Evolutionary conservation across 2,888 invertebrate genomes (phyloP), one percentile per base, ranked within the genome.

Genomic region (Plemyria rubiginata): DNA sequence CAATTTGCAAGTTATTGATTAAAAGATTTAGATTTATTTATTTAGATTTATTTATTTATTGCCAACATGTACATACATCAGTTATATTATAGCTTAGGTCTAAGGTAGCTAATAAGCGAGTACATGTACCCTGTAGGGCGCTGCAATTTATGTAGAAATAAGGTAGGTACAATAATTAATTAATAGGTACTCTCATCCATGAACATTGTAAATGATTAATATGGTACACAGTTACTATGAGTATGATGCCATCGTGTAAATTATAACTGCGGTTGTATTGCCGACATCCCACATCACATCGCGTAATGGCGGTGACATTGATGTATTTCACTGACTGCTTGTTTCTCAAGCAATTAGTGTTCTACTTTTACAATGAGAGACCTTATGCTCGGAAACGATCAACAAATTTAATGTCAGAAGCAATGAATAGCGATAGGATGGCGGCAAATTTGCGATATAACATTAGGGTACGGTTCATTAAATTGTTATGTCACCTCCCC

Each of bases 401-500:
- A 15, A 15, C 8, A 43, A 43, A 43, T n/a, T n/a, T n/a, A n/a
- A 8, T 7, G n/a, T 45, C 4, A 45, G 2, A 4, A 16, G 16
- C 2, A 11, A 16, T 15, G 15, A 45, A 45, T 45, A 45, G 13
- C 13, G 41, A 15, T 15, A 4, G 45, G 8, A 45, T 4, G 45
- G 11, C 29, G 61, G 9, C 36, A 49, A 22, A 43, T 63, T 68
- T 49, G 55, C 62, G 52, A 72, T 69, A 69, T 75, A 72, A 63
- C 70, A 65, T 60, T 73, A 72, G 70, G 70, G 77, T 60, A 68
- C 70, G 71, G 63, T 75, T 79, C 78, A 81, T 81, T 80, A 84
- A 76, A 79, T 78, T 74, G 79, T 80, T 81, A 78, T 78, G 77
- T 84, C 81, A 80, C 76, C 70, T 73, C 73, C 73, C 72, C 66